Evolutionary conservation across 2,888 invertebrate species (phyloP), one percentile per base, ranked within the genome.

Genomic region (Xylocampa areola): DNA sequence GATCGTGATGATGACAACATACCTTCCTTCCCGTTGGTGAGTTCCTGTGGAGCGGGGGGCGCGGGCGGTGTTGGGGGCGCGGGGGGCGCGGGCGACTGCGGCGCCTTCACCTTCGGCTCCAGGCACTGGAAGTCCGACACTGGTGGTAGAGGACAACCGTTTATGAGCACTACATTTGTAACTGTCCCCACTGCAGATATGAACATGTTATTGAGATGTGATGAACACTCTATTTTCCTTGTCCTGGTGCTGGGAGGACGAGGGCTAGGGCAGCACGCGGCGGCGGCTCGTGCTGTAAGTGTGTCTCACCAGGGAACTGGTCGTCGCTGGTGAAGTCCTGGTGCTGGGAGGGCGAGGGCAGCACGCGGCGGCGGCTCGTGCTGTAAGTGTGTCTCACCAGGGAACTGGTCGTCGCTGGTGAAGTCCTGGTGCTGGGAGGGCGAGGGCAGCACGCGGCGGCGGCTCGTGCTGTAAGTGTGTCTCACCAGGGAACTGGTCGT

Each of bases 281-380:
- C n/a, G n/a, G n/a, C n/a, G n/a, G n/a, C n/a, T n/a, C n/a, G n/a
- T n/a, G n/a, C n/a, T n/a, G n/a, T n/a, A n/a, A n/a, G n/a, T n/a
- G n/a, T n/a, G n/a, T n/a, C n/a, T n/a, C n/a, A n/a, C n/a, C n/a
- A n/a, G n/a, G n/a, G n/a, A n/a, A n/a, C n/a, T n/a, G 23, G 4
- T 82, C 81, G 37, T 88, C 88, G 57, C 78, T 82, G 5, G 88
- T 86, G 76, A 90, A 91, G 79, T 90, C 90, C 7, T 76, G 72
- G 3, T 35, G 23, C 32, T 23, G 4, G 23, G 6, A 7, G 23
- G 23, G 23, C 23, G 3, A 1, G 23, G 23, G 23, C 23, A 23
- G 23, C 23, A 23, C 23, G 23, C 23, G 3, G 23, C 23, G n/a
- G n/a, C n/a, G n/a, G n/a, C n/a, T n/a, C n/a, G n/a, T n/a, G n/a